phyloP scores from a whole-genome alignment of 2,888 invertebrate species.

The Ectropis crepuscularia region DNA sequence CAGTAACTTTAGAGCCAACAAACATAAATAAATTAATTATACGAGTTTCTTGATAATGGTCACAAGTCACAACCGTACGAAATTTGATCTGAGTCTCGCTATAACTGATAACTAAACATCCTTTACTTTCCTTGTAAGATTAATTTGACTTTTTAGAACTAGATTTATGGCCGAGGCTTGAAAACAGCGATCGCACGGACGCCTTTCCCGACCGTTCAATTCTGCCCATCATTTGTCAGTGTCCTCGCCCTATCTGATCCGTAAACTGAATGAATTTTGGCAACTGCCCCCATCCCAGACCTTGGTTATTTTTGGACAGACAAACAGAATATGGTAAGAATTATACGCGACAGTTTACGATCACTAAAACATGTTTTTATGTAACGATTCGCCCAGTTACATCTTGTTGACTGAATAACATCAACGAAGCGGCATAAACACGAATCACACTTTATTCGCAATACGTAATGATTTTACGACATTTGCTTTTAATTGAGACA shows the following conservation, averaged over 20 bases:
- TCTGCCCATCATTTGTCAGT: conserved; percentile 70
- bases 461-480: conserved; percentile 4
- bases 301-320: conserved; percentile 34
- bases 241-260: conserved; percentile 67
- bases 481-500: background rate
- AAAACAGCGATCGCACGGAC: conserved; percentile 61
- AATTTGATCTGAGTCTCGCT: conserved; percentile 26
- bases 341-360: conserved; percentile 37
- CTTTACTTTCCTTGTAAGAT: conserved; percentile 58
- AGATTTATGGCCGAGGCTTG: conserved; percentile 68
- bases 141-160: conserved; percentile 74
- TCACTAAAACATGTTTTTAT: conserved; percentile 42
- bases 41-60: too few species aligned
- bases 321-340: conserved; percentile 40
- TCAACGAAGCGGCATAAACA: conserved; percentile 20
- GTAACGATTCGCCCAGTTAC: conserved; percentile 31
- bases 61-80: too few species aligned
- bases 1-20: too few species aligned
- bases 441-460: background rate
- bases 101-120: conserved; percentile 54
- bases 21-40: too few species aligned
- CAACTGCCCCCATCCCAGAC: conserved; percentile 46
- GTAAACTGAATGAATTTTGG: conserved; percentile 67
- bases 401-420: conserved; percentile 38
- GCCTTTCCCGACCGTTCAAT: conserved; percentile 60